Base-by-base conservation (phyloP, 2,113 vertebrate species). In the Pogonocichla stellata region DNA sequence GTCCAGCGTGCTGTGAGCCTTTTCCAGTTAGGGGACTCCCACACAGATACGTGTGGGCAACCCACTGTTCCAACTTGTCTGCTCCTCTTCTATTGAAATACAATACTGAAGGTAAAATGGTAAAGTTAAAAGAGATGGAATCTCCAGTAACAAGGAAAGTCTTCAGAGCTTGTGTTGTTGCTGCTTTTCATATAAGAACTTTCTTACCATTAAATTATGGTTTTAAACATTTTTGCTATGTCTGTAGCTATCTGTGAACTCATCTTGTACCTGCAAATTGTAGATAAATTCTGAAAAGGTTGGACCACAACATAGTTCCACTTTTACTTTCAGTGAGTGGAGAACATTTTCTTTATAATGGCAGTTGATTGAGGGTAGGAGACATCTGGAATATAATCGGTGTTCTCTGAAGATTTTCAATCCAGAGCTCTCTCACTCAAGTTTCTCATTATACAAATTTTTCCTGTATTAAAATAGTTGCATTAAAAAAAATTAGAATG, bases 341-440 rank as follows among this genome's bases (percentile, higher is more conserved):
- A 77, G 48, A 84, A 72, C 4, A 7, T 57, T 78, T 87, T 61
- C 31, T 62, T 65, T 36, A 20, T 16, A 20, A 14, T 74, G 26
- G 19, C 31, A 40, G 28, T 31, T 61, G 18, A 5, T 16, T 64
- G 24, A 25, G 34, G 0, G 0, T 51, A 42, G 33, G 62, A 66
- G 45, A 31, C 1, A 4, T 42, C 36, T 79, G 61, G 33, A 88
- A 50, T 71, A 23, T 26, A 51, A 19, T 23, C 12, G 10, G 26
- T 16, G 9, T 40, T 90, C 18, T 78, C 54, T 64, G 45, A 85
- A 45, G 54, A n/a, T 40, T 23, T 45, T 14, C 13, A 15, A 22
- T 73, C 24, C 47, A 48, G 16, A 14, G n/a, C 42, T 31, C 9
- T 22, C 66, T 80, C 1, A 0, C 18, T 47, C 20, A n/a, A 58